Conservation (phyloP, 2,797 vertebrate genomes). For the Chaetodon trifasciatus region DNA sequence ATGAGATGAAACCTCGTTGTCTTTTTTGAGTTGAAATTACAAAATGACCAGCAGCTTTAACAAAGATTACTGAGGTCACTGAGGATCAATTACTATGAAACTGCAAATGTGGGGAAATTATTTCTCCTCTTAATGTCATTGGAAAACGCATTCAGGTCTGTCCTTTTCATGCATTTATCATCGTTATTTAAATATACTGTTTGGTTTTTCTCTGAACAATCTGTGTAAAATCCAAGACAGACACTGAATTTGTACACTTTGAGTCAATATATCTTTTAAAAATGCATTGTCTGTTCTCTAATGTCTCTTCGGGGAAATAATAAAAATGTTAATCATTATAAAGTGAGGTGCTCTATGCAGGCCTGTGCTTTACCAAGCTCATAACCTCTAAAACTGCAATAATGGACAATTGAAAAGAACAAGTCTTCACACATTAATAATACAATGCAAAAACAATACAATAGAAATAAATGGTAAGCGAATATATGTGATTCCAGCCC, state of each 20-base stretch:
- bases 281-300: constrained; percentile 9
- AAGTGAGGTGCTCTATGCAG: background rate
- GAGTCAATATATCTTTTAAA: constrained; percentile 11
- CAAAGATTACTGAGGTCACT: constrained; percentile 40
- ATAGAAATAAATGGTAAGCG: background rate
- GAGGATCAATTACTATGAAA: constrained; percentile 30
- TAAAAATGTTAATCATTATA: constrained; percentile 7
- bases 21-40: constrained; percentile 23
- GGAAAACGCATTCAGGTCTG: constrained; percentile 26
- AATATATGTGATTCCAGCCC: background rate
- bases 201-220: constrained; percentile 13
- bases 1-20: constrained; percentile 16
- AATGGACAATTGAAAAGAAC: background rate
- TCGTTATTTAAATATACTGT: background rate
- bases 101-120: constrained; percentile 36
- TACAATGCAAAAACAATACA: background rate
- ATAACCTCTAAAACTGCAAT: background rate
- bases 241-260: background rate
- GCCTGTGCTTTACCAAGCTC: background rate
- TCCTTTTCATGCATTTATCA: constrained; percentile 30
- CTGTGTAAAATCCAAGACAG: constrained; percentile 10
- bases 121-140: constrained; percentile 27
- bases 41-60: constrained; percentile 38
- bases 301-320: constrained; percentile 14
- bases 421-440: background rate